Base-by-base conservation (phyloP, 1,140 invertebrate genomes). In the Diorhabda elongata region DNA sequence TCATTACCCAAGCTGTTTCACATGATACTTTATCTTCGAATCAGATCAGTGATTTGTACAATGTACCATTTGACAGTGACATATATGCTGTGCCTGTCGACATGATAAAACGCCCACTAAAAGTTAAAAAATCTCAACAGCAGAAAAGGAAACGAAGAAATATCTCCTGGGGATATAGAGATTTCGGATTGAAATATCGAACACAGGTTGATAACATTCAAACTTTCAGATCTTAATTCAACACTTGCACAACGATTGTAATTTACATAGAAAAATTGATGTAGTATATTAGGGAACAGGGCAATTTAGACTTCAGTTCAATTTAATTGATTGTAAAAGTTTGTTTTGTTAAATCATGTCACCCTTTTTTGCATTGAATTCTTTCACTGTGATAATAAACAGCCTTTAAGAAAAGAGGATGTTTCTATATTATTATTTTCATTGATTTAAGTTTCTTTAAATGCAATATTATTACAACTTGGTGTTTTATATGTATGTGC, bases 61-160 rank as follows among this genome's bases (percentile, higher is more conserved):
- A 92, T 81, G 92, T 93, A 58, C 92, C 92, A 58, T 91, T 92
- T 72, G 91, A 93, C 72, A 92, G 91, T 76, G 92, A 94, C 75
- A 92, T 93, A 71, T 94, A 94, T 76, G 91, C 92, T 4, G 88
- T 94, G 58, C 92, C 92, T 41, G 88, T 94, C 58, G 92, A 94
- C 79, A 89, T 90, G 75, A 86, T 93, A 4, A 81, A 85, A 73
- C 87, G 88, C 71, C 80, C 85, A 61, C 82, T 84, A 52, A 84
- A 85, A 74, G 85, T 84, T 5, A 88, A 87, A 78, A 82, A 85
- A 42, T 83, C 81, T 66, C 80, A 80, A 71, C 71, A 59, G 44
- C 86, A 87, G 73, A 85, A 86, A 56, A 89, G 88, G 69, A 82
- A 87, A 65, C 82, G 85, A 52, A 84, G 88, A 76, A 88, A 87